phyloP scores from a whole-genome alignment of 1,140 invertebrate genomes.

The Adelges cooleyi region DNA sequence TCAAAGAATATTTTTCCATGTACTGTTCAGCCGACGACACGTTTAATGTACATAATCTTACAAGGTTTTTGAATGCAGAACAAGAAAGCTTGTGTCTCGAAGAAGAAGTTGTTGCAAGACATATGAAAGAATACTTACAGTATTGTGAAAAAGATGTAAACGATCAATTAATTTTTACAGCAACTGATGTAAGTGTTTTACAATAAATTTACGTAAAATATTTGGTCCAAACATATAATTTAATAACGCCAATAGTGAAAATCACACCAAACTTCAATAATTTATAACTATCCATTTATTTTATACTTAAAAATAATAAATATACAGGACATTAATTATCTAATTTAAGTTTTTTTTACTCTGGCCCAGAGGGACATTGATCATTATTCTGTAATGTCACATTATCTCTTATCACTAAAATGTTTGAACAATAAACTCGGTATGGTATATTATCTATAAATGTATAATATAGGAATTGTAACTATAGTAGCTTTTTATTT shows the following conservation, averaged over 20 bases:
- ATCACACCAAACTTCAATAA: slow-evolving; percentile 7
- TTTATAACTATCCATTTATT: slow-evolving; percentile 9
- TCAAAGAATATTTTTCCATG: slow-evolving; percentile 1
- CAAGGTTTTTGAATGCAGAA: background rate
- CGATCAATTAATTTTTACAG: background rate
- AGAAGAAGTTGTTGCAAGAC: slow-evolving; percentile 15
- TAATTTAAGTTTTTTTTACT: too few species aligned
- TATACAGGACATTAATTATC: too few species aligned
- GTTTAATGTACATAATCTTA: slow-evolving; percentile 10
- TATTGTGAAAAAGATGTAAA: background rate
- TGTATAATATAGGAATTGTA: too few species aligned
- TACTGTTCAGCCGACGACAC: background rate
- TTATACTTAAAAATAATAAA: background rate
- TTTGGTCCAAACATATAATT: background rate
- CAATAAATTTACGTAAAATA: background rate
- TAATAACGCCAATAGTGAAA: background rate
- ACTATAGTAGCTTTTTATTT: too few species aligned
- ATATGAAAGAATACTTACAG: slow-evolving; percentile 18
- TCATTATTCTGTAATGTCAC: too few species aligned
- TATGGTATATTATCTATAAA: too few species aligned
- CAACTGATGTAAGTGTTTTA: slow-evolving; percentile 17
- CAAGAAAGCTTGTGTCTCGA: slow-evolving; percentile 24
- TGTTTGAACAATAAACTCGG: too few species aligned
- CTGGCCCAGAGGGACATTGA: too few species aligned
- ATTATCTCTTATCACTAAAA: slow-evolving; percentile 19